Conservation (phyloP, 1,140 invertebrate genomes). For the Littorina saxatilis region DNA sequence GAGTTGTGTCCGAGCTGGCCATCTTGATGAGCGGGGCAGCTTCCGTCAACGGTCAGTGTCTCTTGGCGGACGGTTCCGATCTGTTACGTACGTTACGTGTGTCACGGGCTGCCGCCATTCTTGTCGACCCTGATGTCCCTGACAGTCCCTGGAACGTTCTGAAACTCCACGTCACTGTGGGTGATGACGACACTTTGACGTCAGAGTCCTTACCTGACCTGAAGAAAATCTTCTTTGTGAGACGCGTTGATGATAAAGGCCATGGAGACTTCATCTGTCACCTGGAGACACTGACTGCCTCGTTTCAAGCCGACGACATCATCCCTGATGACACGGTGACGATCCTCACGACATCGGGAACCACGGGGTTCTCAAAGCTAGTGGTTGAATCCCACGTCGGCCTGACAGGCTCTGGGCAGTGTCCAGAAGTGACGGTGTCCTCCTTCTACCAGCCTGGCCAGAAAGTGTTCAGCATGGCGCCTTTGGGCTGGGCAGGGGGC, state of each 20-base stretch:
- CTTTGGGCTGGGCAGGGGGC: constrained; percentile 26
- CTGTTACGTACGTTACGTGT: too few species aligned
- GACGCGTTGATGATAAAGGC: not conserved
- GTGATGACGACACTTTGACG: not conserved
- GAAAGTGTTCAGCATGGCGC: not conserved
- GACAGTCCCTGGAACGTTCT: constrained; percentile 10
- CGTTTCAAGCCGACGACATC: not conserved
- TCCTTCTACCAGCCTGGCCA: not conserved
- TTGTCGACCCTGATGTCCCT: constrained; percentile 1
- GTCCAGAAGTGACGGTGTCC: not conserved
- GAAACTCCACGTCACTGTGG: not conserved
- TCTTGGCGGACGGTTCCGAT: too few species aligned
- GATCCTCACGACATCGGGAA: constrained; percentile 24
- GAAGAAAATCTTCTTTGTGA: not conserved
- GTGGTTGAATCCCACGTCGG: not conserved
- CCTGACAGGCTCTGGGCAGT: not conserved
- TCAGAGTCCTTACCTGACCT: not conserved
- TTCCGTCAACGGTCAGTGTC: too few species aligned
- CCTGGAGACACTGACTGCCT: not conserved
- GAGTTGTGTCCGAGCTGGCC: constrained; percentile 7
- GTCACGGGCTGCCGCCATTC: not conserved
- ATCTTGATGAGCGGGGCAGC: too few species aligned
- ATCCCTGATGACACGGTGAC: not conserved
- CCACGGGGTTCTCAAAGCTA: constrained; percentile 16
- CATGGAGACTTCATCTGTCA: not conserved